A percentile compares a stretch with the other conserved stretches of the same genome.
phyloP scores from a whole-genome alignment of 2,113 vertebrate species.

The Patagioenas fasciata region DNA sequence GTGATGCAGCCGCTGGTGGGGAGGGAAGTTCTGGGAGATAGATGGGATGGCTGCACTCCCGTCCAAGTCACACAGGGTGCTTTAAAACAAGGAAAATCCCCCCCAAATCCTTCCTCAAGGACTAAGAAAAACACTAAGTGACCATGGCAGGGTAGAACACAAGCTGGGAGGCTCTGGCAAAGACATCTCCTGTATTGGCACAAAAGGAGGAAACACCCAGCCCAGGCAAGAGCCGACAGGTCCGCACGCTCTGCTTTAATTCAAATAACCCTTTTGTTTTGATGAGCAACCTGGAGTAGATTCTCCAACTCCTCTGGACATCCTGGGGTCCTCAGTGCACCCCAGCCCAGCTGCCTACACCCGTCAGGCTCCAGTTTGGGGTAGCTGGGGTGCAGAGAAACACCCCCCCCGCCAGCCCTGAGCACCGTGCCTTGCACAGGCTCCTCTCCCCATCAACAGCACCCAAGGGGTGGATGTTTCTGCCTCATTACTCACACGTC shows the following conservation, averaged over 20 bases:
- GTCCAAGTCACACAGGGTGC: not conserved
- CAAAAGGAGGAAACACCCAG: not conserved
- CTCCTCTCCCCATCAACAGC: not conserved
- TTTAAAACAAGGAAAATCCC: not conserved
- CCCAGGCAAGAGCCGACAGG: not conserved
- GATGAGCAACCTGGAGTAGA: not conserved
- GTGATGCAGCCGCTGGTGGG: accelerated
- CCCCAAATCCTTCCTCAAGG: not conserved
- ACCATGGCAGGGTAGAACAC: not conserved
- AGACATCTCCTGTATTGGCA: not conserved
- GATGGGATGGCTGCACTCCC: accelerated
- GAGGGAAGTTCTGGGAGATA: not conserved
- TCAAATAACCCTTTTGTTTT: not conserved
- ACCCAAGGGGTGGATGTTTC: not conserved
- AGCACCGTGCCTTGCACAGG: accelerated
- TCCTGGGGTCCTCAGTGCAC: accelerated
- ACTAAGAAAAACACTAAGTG: not conserved
- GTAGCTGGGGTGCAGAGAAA: not conserved
- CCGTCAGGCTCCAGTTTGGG: not conserved
- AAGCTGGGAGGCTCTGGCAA: not conserved
- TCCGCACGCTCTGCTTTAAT: not conserved
- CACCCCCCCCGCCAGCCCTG: accelerated
- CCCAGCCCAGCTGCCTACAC: not conserved
- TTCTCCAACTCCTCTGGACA: not conserved
- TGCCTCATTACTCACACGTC: not conserved